phyloP scores from a whole-genome alignment of 2,888 invertebrate genomes.

The Philopedon plagiatum region DNA sequence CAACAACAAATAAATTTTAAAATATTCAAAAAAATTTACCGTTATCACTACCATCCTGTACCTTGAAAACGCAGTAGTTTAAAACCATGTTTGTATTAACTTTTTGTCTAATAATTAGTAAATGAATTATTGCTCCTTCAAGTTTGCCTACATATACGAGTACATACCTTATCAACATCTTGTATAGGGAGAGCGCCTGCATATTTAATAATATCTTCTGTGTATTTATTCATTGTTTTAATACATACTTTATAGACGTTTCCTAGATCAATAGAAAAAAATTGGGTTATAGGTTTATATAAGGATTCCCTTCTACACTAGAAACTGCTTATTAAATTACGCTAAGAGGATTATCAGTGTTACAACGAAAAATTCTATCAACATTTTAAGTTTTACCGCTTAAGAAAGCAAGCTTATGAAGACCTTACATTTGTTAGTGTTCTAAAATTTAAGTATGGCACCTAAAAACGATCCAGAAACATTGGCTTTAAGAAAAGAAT shows the following conservation, averaged over 20 bases:
- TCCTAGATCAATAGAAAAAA: constrained; percentile 10
- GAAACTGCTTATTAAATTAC: constrained; percentile 39
- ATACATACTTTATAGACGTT: background rate
- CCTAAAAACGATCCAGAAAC: constrained; percentile 89
- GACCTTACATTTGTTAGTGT: background rate
- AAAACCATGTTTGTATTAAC: too few species aligned
- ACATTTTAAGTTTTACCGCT: constrained; percentile 23
- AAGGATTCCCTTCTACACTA: constrained; percentile 34
- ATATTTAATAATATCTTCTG: too few species aligned
- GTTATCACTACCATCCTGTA: too few species aligned
- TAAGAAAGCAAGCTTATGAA: constrained; percentile 26
- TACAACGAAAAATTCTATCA: constrained; percentile 3
- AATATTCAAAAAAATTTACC: too few species aligned
- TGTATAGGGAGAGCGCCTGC: too few species aligned
- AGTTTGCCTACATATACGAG: too few species aligned
- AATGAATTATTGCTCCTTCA: too few species aligned
- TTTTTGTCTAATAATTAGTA: too few species aligned
- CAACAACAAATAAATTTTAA: too few species aligned
- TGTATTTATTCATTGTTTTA: too few species aligned
- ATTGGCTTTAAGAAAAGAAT: constrained; percentile 82
- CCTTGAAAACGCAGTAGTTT: too few species aligned
- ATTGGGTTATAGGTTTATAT: constrained; percentile 30
- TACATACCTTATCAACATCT: too few species aligned
- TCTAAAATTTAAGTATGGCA: constrained; percentile 72
- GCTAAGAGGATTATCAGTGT: constrained; percentile 37